Percentiles rank a stretch among this genome's conserved stretches.
phyloP scores from a whole-genome alignment of 2,797 vertebrate species.

The Capromys pilorides region DNA sequence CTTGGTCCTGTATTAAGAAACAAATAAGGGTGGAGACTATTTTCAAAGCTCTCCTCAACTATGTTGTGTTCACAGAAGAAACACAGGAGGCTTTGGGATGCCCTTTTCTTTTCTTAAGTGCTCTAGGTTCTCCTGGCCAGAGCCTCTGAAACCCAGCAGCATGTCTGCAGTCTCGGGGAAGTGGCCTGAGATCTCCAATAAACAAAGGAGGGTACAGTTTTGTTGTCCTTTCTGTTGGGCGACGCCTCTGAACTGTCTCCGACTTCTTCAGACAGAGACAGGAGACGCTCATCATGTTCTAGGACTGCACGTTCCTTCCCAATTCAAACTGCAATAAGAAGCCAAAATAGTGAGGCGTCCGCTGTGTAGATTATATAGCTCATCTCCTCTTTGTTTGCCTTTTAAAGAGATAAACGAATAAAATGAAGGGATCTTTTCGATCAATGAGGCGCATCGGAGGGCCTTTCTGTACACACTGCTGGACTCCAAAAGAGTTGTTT shows the following conservation, averaged over 20 bases:
- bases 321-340: constrained; percentile 69
- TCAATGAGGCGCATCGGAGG: constrained; percentile 46
- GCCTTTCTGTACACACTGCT: constrained; percentile 69
- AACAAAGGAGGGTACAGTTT: constrained; percentile 62
- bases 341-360: constrained; percentile 68
- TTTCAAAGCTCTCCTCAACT: constrained; percentile 74
- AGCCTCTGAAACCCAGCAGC: constrained; percentile 64
- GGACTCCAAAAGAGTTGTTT: constrained; percentile 48
- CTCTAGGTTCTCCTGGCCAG: constrained; percentile 46
- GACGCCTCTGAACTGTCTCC: constrained; percentile 72
- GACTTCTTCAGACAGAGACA: constrained; percentile 69
- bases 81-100: constrained; percentile 57
- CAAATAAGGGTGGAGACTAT: constrained; percentile 81
- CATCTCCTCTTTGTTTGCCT: constrained; percentile 49
- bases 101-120: constrained; percentile 57
- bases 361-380: constrained; percentile 77
- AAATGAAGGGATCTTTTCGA: constrained; percentile 52
- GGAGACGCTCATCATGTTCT: constrained; percentile 59
- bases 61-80: constrained; percentile 61
- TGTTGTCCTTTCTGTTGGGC: constrained; percentile 63
- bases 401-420: constrained; percentile 57
- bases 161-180: constrained; percentile 64
- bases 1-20: constrained; percentile 76
- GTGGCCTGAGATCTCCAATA: constrained; percentile 56
- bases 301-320: constrained; percentile 70